phyloP scores from a whole-genome alignment of 2,888 invertebrate species.

The Augochlorella aurata region DNA sequence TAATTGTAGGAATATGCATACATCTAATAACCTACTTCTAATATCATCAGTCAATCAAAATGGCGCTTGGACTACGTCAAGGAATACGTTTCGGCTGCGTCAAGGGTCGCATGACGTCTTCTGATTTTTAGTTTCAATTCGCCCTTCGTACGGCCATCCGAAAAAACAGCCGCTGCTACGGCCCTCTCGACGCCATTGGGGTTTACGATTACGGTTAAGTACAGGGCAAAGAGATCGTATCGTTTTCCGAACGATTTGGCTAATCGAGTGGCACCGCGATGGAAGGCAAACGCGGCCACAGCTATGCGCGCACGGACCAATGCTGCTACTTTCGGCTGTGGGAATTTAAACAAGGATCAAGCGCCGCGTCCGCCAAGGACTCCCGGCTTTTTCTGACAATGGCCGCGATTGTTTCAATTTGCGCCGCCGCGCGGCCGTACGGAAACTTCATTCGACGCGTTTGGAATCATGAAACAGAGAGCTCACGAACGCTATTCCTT shows the following conservation, averaged over 20 bases:
- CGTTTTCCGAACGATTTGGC: conserved; percentile 76
- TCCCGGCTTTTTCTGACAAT: conserved; percentile 12
- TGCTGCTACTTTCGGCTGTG: conserved; percentile 35
- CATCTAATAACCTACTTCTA: no score
- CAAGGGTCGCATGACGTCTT: conserved; percentile 47
- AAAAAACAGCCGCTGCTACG: conserved; percentile 54
- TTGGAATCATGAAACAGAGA: neutral
- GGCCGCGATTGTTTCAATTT: conserved; percentile 36
- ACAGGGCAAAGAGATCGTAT: conserved; percentile 70
- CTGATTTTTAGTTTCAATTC: conserved; percentile 42
- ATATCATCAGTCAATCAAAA: neutral
- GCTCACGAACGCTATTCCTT: neutral
- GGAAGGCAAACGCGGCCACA: conserved; percentile 43
- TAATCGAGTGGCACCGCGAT: conserved; percentile 70
- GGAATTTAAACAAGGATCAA: conserved; percentile 57
- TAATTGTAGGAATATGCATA: no score
- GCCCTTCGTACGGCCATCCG: conserved; percentile 51
- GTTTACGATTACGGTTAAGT: conserved; percentile 73
- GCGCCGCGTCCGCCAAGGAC: conserved; percentile 5
- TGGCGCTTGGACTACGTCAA: neutral
- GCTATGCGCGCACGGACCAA: conserved; percentile 39
- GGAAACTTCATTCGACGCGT: conserved; percentile 18
- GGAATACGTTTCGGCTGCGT: neutral
- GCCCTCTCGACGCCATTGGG: conserved; percentile 63
- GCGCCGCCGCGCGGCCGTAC: neutral